Conservation (phyloP, 2,888 invertebrate species). For the Hoplodrina ambigua region DNA sequence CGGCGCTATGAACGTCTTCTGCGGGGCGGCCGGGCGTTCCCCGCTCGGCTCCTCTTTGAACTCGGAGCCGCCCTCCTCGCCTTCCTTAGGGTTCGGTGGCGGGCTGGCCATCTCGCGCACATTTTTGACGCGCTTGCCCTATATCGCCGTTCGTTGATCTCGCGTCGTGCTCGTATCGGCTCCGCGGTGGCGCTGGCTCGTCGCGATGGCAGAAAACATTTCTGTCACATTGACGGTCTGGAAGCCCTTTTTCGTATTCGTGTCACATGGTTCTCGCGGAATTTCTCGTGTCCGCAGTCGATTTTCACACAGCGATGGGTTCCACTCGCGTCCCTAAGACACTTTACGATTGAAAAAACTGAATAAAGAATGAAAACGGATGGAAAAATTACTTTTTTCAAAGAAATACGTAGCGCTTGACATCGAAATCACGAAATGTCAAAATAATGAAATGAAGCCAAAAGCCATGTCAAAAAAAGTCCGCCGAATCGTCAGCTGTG, state of each 20-base stretch:
- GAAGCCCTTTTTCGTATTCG: conserved; percentile 90
- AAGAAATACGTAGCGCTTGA: conserved; percentile 90
- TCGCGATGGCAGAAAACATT: conserved; percentile 90
- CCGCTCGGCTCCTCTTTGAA: conserved; percentile 85
- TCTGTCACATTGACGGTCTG: conserved; percentile 90
- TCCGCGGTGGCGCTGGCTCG: conserved; percentile 84
- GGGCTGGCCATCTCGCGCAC: conserved; percentile 90
- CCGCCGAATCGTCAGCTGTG: conserved; percentile 85
- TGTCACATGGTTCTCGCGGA: conserved; percentile 89
- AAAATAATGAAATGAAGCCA: conserved; percentile 90
- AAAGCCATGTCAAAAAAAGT: conserved; percentile 89
- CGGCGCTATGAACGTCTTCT: conserved; percentile 88
- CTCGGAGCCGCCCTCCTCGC: conserved; percentile 87
- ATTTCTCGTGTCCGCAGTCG: conserved; percentile 77
- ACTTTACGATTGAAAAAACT: conserved; percentile 77
- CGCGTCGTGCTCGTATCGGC: conserved; percentile 81
- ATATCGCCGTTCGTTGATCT: conserved; percentile 85
- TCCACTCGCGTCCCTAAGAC: conserved; percentile 68
- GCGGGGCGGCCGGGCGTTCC: conserved; percentile 87
- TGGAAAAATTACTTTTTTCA: conserved; percentile 82
- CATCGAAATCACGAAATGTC: conserved; percentile 90
- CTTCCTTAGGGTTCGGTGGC: conserved; percentile 89
- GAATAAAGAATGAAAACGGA: conserved; percentile 75
- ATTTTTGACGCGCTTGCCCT: conserved; percentile 88
- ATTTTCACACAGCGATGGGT: conserved; percentile 66